Conservation (phyloP, 2,888 invertebrate genomes). For the Hermodice carunculata region DNA sequence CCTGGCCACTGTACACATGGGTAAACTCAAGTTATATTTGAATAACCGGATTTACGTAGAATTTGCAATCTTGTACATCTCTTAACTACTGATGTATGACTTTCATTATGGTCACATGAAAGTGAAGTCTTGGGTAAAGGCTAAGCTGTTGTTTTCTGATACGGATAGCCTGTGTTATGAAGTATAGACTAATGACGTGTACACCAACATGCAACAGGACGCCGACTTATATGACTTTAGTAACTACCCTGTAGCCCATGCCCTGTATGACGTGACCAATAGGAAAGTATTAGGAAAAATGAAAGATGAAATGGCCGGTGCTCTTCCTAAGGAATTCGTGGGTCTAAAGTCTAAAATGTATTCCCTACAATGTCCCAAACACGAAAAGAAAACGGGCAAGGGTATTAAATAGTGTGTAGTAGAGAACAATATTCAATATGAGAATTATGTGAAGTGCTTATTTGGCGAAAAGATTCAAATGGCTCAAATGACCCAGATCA, state of each 20-base stretch:
- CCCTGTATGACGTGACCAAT: not conserved
- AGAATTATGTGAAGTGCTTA: no score
- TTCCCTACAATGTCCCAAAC: no score
- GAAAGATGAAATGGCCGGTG: no score
- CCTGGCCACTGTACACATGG: slow-evolving; percentile 60
- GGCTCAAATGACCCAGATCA: no score
- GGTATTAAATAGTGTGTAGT: no score
- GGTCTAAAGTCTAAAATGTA: no score
- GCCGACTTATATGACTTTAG: not conserved
- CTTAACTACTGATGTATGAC: slow-evolving; percentile 8
- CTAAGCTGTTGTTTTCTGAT: not conserved
- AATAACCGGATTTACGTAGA: slow-evolving; percentile 64
- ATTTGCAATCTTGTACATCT: slow-evolving; percentile 66
- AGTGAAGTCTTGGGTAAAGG: slow-evolving; percentile 40
- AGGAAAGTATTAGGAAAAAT: no score
- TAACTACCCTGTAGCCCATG: not conserved
- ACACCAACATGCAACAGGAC: no score
- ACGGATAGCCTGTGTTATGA: slow-evolving; percentile 52
- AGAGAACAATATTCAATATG: no score
- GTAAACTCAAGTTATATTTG: not conserved
- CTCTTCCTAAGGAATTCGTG: no score
- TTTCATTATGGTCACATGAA: slow-evolving; percentile 56
- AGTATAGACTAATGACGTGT: slow-evolving; percentile 28
- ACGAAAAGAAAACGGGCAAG: no score
- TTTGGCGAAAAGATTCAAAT: no score